These are phyloP conservation scores for Otolemur crassicaudatus DNA, from an alignment of 2,797 vertebrate species.

Conservation along the genomic window DNA sequence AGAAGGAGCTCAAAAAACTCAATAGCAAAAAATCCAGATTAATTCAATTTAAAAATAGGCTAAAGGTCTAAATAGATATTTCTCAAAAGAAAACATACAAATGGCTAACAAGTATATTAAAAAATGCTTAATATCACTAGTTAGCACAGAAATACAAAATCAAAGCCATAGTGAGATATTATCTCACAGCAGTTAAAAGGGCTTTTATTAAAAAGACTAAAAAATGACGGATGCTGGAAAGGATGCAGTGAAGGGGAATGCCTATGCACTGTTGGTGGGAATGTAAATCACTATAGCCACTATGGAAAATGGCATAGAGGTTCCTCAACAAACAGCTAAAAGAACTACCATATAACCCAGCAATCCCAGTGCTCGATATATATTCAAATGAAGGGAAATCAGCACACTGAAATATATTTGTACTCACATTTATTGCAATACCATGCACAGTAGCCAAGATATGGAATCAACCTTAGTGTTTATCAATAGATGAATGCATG, in stretches of 20 bases:
- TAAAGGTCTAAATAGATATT: neutral
- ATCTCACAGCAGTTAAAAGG: neutral
- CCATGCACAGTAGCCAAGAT: neutral
- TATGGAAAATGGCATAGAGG: neutral
- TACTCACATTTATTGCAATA: neutral
- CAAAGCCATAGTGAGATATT: neutral
- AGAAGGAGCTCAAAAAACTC: neutral
- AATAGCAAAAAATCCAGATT: neutral
- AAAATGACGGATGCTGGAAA: neutral
- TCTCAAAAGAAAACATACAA: neutral
- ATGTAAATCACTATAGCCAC: neutral
- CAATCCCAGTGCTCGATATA: neutral
- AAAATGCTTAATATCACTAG: neutral
- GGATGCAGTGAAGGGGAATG: neutral
- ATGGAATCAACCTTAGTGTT: neutral
- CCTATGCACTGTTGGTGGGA: neutral
- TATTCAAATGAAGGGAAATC: neutral
- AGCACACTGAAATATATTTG: neutral
- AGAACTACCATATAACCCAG: neutral
- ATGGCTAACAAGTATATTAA: neutral
- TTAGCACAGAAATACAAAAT: neutral
- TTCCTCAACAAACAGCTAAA: neutral
- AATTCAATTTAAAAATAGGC: neutral
- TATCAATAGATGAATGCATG: neutral
- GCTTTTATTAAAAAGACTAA: neutral